Evolutionary conservation across 2,113 vertebrate species (phyloP), one percentile per base, ranked within the genome.

Genomic region (Astur gentilis): DNA sequence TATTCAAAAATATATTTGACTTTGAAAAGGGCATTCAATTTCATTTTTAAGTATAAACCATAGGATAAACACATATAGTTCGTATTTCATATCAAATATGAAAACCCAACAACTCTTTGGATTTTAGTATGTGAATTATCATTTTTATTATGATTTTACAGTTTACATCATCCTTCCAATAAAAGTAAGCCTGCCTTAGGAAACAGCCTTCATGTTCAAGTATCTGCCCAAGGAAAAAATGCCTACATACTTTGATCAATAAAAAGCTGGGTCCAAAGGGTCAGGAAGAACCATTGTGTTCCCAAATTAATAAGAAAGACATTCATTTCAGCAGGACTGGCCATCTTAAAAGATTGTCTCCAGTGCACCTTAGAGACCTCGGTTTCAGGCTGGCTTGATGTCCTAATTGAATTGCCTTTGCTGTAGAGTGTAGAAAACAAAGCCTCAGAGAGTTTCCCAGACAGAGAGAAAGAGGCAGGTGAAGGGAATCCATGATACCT

Each of bases 321-420:
- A 89, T 45, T 71, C 31, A 69, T 88, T 96, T 93, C 61, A 86
- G 15, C 49, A 78, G 54, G 22, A 83, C 55, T 92, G 42, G 55
- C 10, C 36, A 90, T 92, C 50, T 95, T 83, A 93, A 84, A 95
- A 85, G 26, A 87, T 21, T 83, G 69, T 62, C 54, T 95, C 44
- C 42, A 90, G 42, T 95, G 45, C 61, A 93, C 70, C 47, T 91
- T 34, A 76, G 50, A 95, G 89, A 75, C 40, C 60, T 70, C 40
- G 36, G 77, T 89, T 96, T 95, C 91, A 81, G 57, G 42, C 71
- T 72, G 64, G 13, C 73, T 95, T 88, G 87, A 77, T 88, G 89
- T 96, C 64, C 81, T 95, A 95, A 96, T 91, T 96, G 90, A 96
- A 91, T 93, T 95, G 61, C 38, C 12, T 80, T 93, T 90, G 71